Conservation (phyloP, 1,140 invertebrate genomes). For the Galleria mellonella region DNA sequence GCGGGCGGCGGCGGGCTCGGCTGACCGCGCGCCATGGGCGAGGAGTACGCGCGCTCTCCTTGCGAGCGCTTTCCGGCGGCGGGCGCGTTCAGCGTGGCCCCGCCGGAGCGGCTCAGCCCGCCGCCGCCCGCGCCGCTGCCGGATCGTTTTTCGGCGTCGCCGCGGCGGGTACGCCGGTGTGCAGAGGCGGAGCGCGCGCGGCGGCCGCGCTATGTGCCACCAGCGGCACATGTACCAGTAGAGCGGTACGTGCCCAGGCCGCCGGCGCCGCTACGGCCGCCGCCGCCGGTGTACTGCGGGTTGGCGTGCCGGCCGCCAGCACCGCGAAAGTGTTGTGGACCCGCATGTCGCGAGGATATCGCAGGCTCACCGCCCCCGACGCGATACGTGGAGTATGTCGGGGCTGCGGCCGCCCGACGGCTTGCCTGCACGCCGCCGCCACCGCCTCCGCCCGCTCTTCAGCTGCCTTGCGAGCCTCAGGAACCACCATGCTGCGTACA, state of each 20-base stretch:
- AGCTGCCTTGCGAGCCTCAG: conserved; percentile 73
- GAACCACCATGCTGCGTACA: conserved; percentile 73
- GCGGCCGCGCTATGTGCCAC: conserved; percentile 76
- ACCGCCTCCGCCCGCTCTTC: conserved; percentile 62
- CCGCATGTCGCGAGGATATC: conserved; percentile 70
- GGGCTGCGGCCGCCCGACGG: conserved; percentile 73
- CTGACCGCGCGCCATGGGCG: conserved; percentile 61
- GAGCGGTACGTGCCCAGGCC: conserved; percentile 80
- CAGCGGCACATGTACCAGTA: conserved; percentile 80
- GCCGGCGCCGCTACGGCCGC: conserved; percentile 73
- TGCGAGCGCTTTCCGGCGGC: conserved; percentile 72
- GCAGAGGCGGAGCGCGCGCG: conserved; percentile 69
- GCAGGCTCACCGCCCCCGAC: conserved; percentile 66
- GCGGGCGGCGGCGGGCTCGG: conserved; percentile 62
- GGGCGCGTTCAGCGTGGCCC: conserved; percentile 71
- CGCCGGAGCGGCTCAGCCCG: conserved; percentile 66
- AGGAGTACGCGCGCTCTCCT: conserved; percentile 73
- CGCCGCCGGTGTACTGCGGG: conserved; percentile 63
- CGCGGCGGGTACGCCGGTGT: conserved; percentile 65
- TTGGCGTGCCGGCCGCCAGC: conserved; percentile 73
- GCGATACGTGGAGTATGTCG: conserved; percentile 75
- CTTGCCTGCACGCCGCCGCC: conserved; percentile 77
- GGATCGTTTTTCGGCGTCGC: conserved; percentile 73
- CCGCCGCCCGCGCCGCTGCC: conserved; percentile 66
- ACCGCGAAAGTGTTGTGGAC: conserved; percentile 69